Percentiles rank a stretch among this genome's conserved stretches.
Evolutionary conservation across 2,797 vertebrate species (phyloP).

Genomic region (Urophycis tenuis): DNA sequence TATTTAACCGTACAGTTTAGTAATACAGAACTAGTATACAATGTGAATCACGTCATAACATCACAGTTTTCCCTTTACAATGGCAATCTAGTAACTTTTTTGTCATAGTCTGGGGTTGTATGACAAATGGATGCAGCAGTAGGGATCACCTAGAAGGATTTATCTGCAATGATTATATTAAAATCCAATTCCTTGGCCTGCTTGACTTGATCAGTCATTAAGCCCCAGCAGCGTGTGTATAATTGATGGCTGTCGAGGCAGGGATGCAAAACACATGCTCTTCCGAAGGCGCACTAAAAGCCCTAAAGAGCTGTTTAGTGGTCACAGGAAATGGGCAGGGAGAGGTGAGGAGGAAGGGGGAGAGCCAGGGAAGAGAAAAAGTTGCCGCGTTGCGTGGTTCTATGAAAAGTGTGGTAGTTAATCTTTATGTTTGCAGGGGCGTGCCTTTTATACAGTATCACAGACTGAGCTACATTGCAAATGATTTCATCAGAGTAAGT

Average conservation of each 20-base stretch:
- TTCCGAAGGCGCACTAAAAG: constrained; percentile 51
- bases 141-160: neutral
- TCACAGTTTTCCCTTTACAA: neutral
- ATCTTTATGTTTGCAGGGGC: constrained; percentile 17
- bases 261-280: constrained; percentile 47
- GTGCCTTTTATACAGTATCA: constrained; percentile 8
- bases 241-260: constrained; percentile 52
- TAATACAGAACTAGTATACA: neutral
- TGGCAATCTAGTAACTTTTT: neutral
- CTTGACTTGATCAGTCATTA: neutral
- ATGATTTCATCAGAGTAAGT: neutral
- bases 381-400: neutral
- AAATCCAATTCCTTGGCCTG: neutral
- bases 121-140: neutral
- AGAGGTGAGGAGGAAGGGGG: constrained; percentile 23
- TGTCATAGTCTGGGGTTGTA: neutral
- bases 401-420: constrained; percentile 29
- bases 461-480: neutral
- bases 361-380: constrained; percentile 6
- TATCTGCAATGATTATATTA: neutral
- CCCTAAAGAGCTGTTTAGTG: constrained; percentile 59
- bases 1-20: neutral
- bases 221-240: constrained; percentile 37
- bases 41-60: neutral
- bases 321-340: constrained; percentile 53